Evolutionary conservation across 64 coral and sea anemone genomes (phyloP), one percentile per base, ranked within the genome.

Genomic region (Porites lutea): DNA sequence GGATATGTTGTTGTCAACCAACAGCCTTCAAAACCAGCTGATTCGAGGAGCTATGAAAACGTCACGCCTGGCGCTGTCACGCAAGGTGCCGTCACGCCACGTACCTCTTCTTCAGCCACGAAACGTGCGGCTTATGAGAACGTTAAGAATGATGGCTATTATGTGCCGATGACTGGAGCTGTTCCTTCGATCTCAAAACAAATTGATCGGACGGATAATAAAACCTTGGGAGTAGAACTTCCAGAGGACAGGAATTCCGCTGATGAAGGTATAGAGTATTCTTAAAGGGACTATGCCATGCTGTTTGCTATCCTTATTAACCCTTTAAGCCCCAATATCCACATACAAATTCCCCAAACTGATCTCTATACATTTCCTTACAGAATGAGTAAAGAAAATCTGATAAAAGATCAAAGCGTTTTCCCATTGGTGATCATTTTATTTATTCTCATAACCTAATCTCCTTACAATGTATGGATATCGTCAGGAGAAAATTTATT

Each of bases 11-110:
- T 77, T 82, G 58, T 92, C 19, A 86, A 92, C 5, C 19, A 65
- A 61, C 65, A 71, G 54, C 44, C 80, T 52, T 82, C 90, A 16
- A 72, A 61, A 58, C 70, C 80, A 73, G 10, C 48, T 14, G 73
- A 87, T 57, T 13, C 14, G 43, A 85, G 55, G n/a, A 11, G 61
- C 61, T 93, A 93, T 54, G 91, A 93, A 86, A 93, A 93, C 64
- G 91, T 93, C 72, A 67, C 81, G 81, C 46, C 62, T 68, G 18
- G 61, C 11, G 63, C 61, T 8, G 4, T 50, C 13, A 69, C 61
- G n/a, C 45, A 61, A 22, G 62, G 45, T 4, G 16, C 15, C 13
- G 18, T 50, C 61, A 84, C 61, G 19, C 81, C 81, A 52, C 62
- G 16, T 68, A 18, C 81, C 14, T 12, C 46, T 46, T 50, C 46